Conservation (phyloP, 2,113 vertebrate species). For the Tupaia tana region DNA sequence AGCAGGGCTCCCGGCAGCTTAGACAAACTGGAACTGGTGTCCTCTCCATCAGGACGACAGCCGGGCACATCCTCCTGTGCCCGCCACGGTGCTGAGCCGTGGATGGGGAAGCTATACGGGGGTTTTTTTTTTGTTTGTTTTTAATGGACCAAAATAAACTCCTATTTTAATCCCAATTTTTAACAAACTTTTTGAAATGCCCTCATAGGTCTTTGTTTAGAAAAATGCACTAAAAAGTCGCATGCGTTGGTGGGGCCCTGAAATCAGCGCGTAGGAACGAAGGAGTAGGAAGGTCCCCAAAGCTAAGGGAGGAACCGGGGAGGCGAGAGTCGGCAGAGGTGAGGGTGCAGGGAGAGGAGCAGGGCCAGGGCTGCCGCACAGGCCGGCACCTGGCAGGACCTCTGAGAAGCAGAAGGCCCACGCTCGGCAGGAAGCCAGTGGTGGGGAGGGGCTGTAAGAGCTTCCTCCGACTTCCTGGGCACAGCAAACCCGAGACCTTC, state of each 20-base stretch:
- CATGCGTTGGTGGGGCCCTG: neutral
- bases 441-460: neutral
- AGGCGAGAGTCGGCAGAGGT: too few species aligned
- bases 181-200: too few species aligned
- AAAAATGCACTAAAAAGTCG: neutral
- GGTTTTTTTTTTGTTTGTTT: too few species aligned
- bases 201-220: neutral
- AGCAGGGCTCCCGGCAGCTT: neutral
- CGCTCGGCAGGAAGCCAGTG: fast-evolving
- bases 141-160: too few species aligned
- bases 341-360: too few species aligned
- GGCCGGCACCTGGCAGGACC: fast-evolving
- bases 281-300: too few species aligned
- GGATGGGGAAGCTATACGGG: too few species aligned
- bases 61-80: fast-evolving
- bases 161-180: too few species aligned
- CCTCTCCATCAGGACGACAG: neutral
- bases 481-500: neutral
- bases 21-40: fast-evolving
- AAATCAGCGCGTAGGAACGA: neutral
- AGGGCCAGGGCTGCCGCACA: fast-evolving
- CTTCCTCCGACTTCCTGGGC: neutral
- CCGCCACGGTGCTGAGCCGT: fast-evolving
- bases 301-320: neutral
- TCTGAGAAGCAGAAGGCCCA: neutral